Evolutionary conservation across 2,113 vertebrate species (phyloP).

Genomic region (Poeciliopsis prolifica): DNA sequence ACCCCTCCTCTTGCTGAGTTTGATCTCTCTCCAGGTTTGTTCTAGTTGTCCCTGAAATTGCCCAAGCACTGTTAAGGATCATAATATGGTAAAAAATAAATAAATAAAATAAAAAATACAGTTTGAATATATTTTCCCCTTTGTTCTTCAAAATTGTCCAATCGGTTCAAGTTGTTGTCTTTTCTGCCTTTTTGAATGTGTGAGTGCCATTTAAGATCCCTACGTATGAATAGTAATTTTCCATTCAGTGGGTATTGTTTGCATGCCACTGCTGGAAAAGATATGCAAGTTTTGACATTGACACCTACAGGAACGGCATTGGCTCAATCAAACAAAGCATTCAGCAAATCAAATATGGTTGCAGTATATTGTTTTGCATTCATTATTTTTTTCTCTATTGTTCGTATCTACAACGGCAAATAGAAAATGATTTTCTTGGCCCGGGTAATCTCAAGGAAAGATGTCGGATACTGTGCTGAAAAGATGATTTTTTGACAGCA

Average conservation of each 20-base stretch:
- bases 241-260: not conserved
- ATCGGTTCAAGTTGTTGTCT: conserved; percentile 3
- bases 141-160: not conserved
- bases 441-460: conserved; percentile 52
- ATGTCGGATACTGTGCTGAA: conserved; percentile 47
- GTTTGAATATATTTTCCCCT: conserved; percentile 1
- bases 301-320: conserved; percentile 34
- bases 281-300: conserved; percentile 46
- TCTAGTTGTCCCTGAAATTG: conserved; percentile 13
- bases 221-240: conserved; percentile 34
- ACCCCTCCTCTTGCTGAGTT: conserved; percentile 16
- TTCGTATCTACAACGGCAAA: conserved; percentile 73
- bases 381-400: conserved; percentile 76
- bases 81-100: not conserved
- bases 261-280: conserved; percentile 33
- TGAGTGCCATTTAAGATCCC: conserved; percentile 10
- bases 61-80: conserved; percentile 10
- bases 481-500: conserved; percentile 58
- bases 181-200: not conserved
- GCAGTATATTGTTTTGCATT: conserved; percentile 67
- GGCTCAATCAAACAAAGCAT: conserved; percentile 63
- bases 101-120: no score
- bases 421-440: conserved; percentile 64
- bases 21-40: conserved; percentile 47
- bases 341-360: conserved; percentile 68